A percentile compares a stretch with the other conserved stretches of the same genome.
Evolutionary conservation across 1,140 invertebrate genomes (phyloP).

Genomic region (Xylocopa sonorina): DNA sequence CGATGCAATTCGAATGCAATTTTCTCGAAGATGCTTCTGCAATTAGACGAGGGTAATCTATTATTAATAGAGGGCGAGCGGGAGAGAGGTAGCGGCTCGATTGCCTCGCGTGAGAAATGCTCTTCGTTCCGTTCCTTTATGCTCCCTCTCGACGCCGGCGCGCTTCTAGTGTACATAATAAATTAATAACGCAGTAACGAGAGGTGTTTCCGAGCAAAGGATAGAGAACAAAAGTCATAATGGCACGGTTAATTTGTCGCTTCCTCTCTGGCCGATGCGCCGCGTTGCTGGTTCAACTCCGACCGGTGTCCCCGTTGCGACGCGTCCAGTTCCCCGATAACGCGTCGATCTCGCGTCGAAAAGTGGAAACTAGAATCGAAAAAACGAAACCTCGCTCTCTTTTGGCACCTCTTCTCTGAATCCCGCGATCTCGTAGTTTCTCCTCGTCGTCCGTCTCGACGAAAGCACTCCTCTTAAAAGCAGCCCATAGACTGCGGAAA

Average conservation of each 20-base stretch:
- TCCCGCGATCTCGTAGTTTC: not conserved
- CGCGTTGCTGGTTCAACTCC: not conserved
- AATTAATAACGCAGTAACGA: conserved; percentile 14
- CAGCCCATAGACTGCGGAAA: conserved; percentile 23
- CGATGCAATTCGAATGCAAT: not conserved
- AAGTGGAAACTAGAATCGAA: too few species aligned
- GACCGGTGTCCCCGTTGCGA: not conserved
- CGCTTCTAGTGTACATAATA: not conserved
- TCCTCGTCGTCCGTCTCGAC: not conserved
- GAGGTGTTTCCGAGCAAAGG: not conserved
- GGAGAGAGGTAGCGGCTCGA: too few species aligned
- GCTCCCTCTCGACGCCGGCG: not conserved
- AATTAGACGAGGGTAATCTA: not conserved
- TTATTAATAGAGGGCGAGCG: not conserved
- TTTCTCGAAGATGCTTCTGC: not conserved
- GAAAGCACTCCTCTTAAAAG: conserved; percentile 36
- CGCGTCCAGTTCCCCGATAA: not conserved
- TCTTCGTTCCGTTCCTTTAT: not conserved
- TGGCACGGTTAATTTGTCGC: conserved; percentile 56
- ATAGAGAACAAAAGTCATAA: not conserved
- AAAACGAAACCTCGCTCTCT: not conserved
- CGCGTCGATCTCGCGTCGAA: not conserved
- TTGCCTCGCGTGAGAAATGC: not conserved
- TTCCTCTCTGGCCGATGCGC: conserved; percentile 36
- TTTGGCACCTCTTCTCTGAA: not conserved